These are phyloP conservation scores for Melanotus villosus DNA, from an alignment of 2,888 invertebrate genomes.

Conservation along the genomic window DNA sequence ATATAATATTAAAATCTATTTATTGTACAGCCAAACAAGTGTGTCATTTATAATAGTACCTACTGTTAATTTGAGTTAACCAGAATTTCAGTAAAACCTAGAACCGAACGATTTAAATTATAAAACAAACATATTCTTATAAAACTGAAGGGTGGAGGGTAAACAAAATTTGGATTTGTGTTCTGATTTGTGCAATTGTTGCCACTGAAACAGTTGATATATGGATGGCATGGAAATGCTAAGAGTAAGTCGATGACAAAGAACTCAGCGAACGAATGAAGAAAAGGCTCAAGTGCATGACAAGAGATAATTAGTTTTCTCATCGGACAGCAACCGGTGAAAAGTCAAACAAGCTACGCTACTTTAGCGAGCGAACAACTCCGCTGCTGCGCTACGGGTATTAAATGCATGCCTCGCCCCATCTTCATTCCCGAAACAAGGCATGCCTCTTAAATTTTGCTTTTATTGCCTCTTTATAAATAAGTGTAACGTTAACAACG, in stretches of 20 bases:
- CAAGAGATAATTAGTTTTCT: slow-evolving; percentile 64
- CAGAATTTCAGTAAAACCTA: too few species aligned
- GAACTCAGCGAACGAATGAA: slow-evolving; percentile 54
- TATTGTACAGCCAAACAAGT: too few species aligned
- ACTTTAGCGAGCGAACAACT: slow-evolving; percentile 22
- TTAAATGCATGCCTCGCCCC: slow-evolving; percentile 37
- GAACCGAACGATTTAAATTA: too few species aligned
- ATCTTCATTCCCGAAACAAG: slow-evolving; percentile 29
- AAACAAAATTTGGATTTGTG: too few species aligned
- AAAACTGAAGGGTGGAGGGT: too few species aligned
- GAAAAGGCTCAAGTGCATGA: slow-evolving; percentile 55
- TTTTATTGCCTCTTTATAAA: slow-evolving; percentile 42
- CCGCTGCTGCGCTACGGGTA: slow-evolving; percentile 32
- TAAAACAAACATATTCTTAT: too few species aligned
- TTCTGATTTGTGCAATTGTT: too few species aligned
- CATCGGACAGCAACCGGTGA: slow-evolving; percentile 58
- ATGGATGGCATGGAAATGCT: too few species aligned
- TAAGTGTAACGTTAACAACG: slow-evolving; percentile 36
- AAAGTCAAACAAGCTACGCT: slow-evolving; percentile 56
- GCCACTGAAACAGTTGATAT: too few species aligned
- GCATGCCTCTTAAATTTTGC: slow-evolving; percentile 37
- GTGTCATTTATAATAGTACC: too few species aligned
- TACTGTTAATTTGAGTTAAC: too few species aligned
- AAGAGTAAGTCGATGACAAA: slow-evolving; percentile 58
- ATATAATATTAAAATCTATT: too few species aligned